phyloP scores from a whole-genome alignment of 2,797 vertebrate genomes.

The Amblyraja radiata region DNA sequence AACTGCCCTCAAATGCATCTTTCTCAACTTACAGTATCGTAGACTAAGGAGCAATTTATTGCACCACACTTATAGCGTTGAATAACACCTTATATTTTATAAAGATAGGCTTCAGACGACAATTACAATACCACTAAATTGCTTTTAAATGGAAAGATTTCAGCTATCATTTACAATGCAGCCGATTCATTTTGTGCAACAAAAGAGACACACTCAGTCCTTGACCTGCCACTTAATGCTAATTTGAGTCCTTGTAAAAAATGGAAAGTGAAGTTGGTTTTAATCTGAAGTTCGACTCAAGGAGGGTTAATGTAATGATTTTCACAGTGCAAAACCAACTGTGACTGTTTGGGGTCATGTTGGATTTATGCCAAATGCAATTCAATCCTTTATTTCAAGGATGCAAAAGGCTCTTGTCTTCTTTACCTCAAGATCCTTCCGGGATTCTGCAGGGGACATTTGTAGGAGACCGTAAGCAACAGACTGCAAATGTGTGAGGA shows the following conservation, averaged over 20 bases:
- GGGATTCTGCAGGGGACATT: too few relatives aligned
- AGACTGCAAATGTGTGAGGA: too few relatives aligned
- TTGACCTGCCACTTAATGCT: neutral
- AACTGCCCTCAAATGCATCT: neutral
- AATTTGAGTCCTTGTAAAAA: constrained; percentile 4
- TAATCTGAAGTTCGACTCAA: neutral
- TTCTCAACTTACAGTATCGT: neutral
- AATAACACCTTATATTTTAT: neutral
- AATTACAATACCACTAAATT: neutral
- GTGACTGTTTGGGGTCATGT: neutral
- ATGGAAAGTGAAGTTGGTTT: neutral
- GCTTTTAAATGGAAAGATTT: neutral
- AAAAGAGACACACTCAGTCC: neutral
- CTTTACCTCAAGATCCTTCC: too few relatives aligned
- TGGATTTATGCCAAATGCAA: neutral
- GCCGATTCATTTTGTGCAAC: neutral
- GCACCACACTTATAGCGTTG: neutral
- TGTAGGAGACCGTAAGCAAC: too few relatives aligned
- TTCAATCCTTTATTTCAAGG: neutral
- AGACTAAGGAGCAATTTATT: neutral
- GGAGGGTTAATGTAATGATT: neutral
- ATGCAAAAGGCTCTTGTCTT: too few relatives aligned
- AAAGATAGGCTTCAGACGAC: neutral
- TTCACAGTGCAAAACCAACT: neutral
- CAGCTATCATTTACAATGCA: neutral